phyloP scores from a whole-genome alignment of 1,140 invertebrate genomes.

The Drosophila busckii region DNA sequence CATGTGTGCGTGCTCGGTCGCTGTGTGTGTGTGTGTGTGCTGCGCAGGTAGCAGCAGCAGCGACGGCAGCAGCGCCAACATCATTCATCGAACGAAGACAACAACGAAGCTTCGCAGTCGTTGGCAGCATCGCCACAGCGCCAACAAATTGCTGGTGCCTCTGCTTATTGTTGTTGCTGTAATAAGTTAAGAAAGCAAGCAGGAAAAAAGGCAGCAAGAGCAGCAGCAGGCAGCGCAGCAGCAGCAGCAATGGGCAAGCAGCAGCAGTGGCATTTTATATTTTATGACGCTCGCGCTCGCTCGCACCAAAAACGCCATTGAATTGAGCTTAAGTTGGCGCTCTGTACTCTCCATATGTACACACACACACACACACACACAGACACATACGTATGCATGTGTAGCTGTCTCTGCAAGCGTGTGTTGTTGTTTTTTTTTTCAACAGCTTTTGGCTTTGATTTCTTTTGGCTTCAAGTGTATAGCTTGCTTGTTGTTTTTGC shows the following conservation, averaged over 20 bases:
- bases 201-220: slow-evolving; percentile 20
- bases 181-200: slow-evolving; percentile 52
- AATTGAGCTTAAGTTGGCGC: slow-evolving; percentile 57
- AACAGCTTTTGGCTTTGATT: slow-evolving; percentile 71
- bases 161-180: slow-evolving; percentile 40
- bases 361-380: slow-evolving; percentile 7
- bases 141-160: slow-evolving; percentile 21
- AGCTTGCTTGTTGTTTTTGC: slow-evolving; percentile 28
- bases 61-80: slow-evolving; percentile 44
- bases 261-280: slow-evolving; percentile 42
- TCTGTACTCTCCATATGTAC: slow-evolving; percentile 9
- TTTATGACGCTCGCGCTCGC: slow-evolving; percentile 50
- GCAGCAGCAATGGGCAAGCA: slow-evolving; percentile 8
- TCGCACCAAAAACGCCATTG: slow-evolving; percentile 71
- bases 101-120: slow-evolving; percentile 23
- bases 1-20: slow-evolving; percentile 22
- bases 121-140: slow-evolving; percentile 48
- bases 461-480: slow-evolving; percentile 60
- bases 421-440: slow-evolving; percentile 38
- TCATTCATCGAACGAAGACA: slow-evolving; percentile 60
- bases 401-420: slow-evolving; percentile 15
- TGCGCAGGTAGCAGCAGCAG: slow-evolving; percentile 47
- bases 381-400: slow-evolving; percentile 5
- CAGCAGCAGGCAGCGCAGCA: slow-evolving; percentile 5
- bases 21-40: slow-evolving; percentile 33